A percentile compares a stretch with the other conserved stretches of the same genome.
Evolutionary conservation across 2,888 invertebrate genomes (phyloP).

Genomic region (Melolontha melolontha): DNA sequence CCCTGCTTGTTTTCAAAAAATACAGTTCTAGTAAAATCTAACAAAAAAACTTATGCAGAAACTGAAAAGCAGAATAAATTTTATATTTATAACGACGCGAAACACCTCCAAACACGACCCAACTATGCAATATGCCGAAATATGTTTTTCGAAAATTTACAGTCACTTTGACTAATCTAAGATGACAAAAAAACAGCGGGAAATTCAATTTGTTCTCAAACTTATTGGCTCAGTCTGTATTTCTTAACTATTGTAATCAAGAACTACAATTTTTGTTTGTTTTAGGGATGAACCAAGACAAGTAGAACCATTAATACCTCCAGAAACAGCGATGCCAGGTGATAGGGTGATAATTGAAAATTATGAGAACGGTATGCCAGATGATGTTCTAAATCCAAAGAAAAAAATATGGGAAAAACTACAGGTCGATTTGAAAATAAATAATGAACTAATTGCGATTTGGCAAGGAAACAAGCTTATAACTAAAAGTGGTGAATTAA

Average conservation of each 20-base stretch:
- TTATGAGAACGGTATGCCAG: slow-evolving; percentile 81
- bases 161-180: no score
- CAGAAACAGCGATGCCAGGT: slow-evolving; percentile 81
- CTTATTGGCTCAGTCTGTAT: background rate
- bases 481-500: slow-evolving; percentile 79
- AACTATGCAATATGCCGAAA: no score
- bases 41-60: background rate
- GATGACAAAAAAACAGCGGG: no score
- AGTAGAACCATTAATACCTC: slow-evolving; percentile 88
- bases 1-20: no score
- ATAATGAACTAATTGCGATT: slow-evolving; percentile 77
- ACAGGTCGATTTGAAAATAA: slow-evolving; percentile 82
- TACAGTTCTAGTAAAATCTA: no score
- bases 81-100: background rate
- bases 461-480: slow-evolving; percentile 88
- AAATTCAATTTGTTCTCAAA: no score
- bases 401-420: slow-evolving; percentile 97
- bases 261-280: slow-evolving; percentile 29
- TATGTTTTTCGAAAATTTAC: no score
- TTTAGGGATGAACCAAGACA: slow-evolving; percentile 78
- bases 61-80: background rate
- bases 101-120: no score
- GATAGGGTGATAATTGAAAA: slow-evolving; percentile 88
- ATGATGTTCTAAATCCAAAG: slow-evolving; percentile 91
- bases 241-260: slow-evolving; percentile 2